These are phyloP conservation scores for Bubo blakistoni DNA, from an alignment of 2,113 vertebrate species.

Conservation along the genomic window DNA sequence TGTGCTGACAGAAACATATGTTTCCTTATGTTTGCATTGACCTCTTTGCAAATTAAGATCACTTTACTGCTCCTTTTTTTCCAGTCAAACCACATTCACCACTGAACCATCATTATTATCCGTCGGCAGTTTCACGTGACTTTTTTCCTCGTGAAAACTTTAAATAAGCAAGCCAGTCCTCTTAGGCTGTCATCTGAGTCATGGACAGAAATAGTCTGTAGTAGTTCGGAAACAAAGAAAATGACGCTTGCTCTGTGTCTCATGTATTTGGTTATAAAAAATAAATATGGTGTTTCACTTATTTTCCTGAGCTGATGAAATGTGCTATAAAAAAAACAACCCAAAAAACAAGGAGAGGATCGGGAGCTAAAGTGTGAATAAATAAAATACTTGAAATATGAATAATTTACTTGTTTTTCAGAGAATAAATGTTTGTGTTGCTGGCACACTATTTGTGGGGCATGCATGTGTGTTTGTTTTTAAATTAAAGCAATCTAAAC, in stretches of 20 bases:
- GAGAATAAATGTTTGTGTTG: background rate
- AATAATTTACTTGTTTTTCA: background rate
- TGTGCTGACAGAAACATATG: background rate
- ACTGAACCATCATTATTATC: background rate
- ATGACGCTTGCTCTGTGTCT: background rate
- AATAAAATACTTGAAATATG: background rate
- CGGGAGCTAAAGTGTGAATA: background rate
- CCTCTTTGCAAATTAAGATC: background rate
- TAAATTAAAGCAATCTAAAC: background rate
- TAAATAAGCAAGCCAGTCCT: background rate
- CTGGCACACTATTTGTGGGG: background rate
- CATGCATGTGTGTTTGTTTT: background rate
- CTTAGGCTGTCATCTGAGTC: background rate
- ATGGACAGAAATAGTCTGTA: background rate
- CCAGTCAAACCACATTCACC: background rate
- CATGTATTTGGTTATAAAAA: background rate
- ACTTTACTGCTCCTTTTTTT: background rate
- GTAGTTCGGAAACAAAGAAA: background rate
- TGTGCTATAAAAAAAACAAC: background rate
- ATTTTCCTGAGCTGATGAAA: background rate
- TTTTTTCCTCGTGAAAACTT: background rate
- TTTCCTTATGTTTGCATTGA: background rate
- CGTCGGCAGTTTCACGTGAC: background rate
- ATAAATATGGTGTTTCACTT: background rate
- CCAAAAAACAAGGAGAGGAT: background rate